A percentile compares a stretch with the other conserved stretches of the same genome.
Evolutionary conservation across 2,888 invertebrate species (phyloP).

Genomic region (Octonoba sinensis): DNA sequence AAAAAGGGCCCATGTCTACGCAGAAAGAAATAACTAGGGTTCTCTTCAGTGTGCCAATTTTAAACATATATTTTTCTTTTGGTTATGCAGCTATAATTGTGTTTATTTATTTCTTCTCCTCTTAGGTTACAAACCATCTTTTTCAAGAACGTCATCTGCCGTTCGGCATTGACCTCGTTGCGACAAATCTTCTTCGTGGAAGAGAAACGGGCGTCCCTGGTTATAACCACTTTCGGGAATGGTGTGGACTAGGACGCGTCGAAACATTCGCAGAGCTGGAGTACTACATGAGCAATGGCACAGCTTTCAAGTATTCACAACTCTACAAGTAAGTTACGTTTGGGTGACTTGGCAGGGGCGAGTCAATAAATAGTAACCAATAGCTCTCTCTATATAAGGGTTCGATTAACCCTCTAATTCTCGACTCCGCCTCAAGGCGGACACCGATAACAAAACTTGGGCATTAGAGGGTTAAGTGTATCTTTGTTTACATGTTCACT

Average conservation of each 20-base stretch:
- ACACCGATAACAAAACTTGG: too few relatives aligned
- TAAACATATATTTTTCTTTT: not conserved
- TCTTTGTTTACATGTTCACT: too few relatives aligned
- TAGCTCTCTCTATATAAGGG: too few relatives aligned
- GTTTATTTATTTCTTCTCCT: not conserved
- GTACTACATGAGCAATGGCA: constrained; percentile 81
- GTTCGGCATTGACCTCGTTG: constrained; percentile 90
- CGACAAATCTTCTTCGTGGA: constrained; percentile 93
- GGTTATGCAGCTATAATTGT: not conserved
- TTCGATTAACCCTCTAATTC: too few relatives aligned
- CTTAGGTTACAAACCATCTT: constrained; percentile 88
- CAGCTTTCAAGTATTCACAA: constrained; percentile 66
- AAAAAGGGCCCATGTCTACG: too few relatives aligned
- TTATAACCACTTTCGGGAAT: constrained; percentile 75
- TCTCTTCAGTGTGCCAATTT: too few relatives aligned
- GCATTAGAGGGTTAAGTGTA: too few relatives aligned
- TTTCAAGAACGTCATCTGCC: constrained; percentile 78
- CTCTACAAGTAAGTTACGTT: constrained; percentile 67
- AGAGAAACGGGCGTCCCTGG: constrained; percentile 92
- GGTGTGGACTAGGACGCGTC: constrained; percentile 69
- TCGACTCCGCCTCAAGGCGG: too few relatives aligned
- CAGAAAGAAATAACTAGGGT: too few relatives aligned
- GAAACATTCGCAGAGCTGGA: constrained; percentile 72
- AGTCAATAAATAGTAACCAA: too few relatives aligned
- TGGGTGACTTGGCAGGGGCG: not conserved